Conservation (phyloP, 2,113 vertebrate species). For the Semicossyphus pulcher region DNA sequence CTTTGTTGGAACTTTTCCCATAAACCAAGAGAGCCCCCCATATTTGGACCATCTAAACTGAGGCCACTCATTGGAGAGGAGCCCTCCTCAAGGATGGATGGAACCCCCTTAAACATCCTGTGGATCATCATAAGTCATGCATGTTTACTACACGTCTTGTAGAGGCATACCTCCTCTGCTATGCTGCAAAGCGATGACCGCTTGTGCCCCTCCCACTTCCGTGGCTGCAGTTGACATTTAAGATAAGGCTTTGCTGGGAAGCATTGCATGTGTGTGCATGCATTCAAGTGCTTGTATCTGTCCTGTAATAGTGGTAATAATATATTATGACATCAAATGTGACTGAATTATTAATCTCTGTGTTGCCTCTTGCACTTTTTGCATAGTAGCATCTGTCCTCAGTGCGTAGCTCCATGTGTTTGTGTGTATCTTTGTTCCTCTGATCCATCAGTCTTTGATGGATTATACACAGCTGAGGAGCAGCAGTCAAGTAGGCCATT, state of each 20-base stretch:
- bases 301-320: not conserved
- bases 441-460: conserved; percentile 51
- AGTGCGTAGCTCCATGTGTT: not conserved
- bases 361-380: not conserved
- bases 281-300: not conserved
- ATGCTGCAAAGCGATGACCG: not conserved
- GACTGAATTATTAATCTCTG: conserved; percentile 16
- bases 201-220: too few species aligned
- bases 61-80: too few species aligned
- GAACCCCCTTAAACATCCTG: too few species aligned
- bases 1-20: not conserved
- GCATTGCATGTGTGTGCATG: not conserved
- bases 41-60: too few species aligned
- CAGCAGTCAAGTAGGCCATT: conserved; percentile 42
- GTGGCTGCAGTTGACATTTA: conserved; percentile 28
- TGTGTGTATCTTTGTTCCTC: conserved; percentile 8
- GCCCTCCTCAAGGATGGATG: too few species aligned
- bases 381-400: conserved; percentile 1
- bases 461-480: conserved; percentile 33
- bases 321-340: conserved; percentile 14
- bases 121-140: too few species aligned
- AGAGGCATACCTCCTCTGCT: not conserved
- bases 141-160: too few species aligned
- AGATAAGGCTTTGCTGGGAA: not conserved
- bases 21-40: not conserved